phyloP scores from a whole-genome alignment of 2,888 invertebrate species.

The Andrena fulva region DNA sequence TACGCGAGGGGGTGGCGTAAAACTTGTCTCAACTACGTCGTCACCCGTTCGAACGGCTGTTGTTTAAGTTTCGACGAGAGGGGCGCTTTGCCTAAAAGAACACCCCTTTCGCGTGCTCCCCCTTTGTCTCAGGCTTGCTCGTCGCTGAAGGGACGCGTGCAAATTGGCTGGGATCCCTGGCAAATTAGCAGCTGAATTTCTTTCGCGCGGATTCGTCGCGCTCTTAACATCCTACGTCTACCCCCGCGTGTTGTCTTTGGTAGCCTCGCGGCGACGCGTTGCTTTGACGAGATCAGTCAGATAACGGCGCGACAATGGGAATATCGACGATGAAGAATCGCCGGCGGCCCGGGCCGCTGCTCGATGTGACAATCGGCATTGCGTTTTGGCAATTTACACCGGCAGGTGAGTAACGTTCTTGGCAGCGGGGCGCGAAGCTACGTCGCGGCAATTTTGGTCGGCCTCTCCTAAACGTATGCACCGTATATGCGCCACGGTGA shows the following conservation, averaged over 20 bases:
- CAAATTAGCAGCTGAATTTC: background rate
- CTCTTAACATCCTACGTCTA: background rate
- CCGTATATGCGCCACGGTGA: conserved; percentile 47
- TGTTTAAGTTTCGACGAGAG: background rate
- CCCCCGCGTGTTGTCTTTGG: too few species aligned
- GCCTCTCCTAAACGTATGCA: conserved; percentile 56
- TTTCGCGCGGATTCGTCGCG: background rate
- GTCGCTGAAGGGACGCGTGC: background rate
- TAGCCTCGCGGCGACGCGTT: background rate
- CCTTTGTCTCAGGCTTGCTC: background rate
- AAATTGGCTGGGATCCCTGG: background rate
- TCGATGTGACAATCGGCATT: conserved; percentile 32
- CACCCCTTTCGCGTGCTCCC: background rate
- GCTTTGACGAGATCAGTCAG: background rate
- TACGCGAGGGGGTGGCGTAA: background rate
- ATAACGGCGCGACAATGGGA: background rate
- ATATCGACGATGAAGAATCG: conserved; percentile 1
- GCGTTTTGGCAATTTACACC: conserved; percentile 62
- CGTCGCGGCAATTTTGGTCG: conserved; percentile 64
- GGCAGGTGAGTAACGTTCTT: conserved; percentile 63
- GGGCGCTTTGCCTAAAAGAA: background rate
- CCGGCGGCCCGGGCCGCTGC: background rate
- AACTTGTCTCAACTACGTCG: background rate
- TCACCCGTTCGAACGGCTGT: background rate
- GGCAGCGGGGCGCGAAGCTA: conserved; percentile 58